These are phyloP conservation scores for Catharus minimus DNA, from an alignment of 2,113 vertebrate species.

Conservation along the genomic window DNA sequence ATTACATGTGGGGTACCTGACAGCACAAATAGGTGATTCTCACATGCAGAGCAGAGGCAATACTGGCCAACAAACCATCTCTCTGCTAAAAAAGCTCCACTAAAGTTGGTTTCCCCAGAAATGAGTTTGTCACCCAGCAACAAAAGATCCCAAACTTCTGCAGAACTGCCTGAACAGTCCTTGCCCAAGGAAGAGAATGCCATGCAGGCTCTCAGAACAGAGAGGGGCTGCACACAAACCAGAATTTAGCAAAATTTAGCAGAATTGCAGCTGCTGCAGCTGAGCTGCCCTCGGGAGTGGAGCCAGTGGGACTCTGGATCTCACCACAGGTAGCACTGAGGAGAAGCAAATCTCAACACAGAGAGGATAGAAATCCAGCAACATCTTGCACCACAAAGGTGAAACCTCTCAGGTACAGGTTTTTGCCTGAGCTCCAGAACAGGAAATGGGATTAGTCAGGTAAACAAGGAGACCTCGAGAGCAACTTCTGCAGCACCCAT, in stretches of 20 bases:
- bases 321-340: not conserved
- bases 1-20: not conserved
- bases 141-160: not conserved
- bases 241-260: too few relatives aligned
- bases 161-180: not conserved
- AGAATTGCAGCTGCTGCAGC: not conserved
- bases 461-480: not conserved
- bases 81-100: not conserved
- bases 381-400: not conserved
- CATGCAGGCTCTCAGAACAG: not conserved
- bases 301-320: not conserved
- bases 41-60: not conserved
- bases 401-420: not conserved
- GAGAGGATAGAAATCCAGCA: not conserved
- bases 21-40: not conserved
- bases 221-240: not conserved
- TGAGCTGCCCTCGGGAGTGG: not conserved
- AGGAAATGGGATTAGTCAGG: not conserved
- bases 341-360: not conserved
- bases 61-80: not conserved
- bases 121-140: not conserved
- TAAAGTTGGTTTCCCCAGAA: not conserved
- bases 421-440: not conserved
- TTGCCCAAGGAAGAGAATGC: not conserved
- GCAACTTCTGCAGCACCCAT: not conserved